Evolutionary conservation across 2,797 vertebrate genomes (phyloP).

Genomic region (Pseudochaenichthys georgianus): DNA sequence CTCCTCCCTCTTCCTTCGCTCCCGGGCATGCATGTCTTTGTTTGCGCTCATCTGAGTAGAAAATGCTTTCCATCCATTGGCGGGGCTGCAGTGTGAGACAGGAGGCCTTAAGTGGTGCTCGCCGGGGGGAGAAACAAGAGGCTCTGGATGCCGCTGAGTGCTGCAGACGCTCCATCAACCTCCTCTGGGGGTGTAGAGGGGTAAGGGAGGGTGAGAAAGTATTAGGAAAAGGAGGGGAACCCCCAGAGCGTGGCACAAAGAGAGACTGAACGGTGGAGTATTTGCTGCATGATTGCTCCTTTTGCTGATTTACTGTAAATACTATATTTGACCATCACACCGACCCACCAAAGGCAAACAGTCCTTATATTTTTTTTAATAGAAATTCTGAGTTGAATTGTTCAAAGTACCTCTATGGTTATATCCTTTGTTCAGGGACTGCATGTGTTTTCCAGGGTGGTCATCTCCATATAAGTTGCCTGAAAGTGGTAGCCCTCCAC

Average conservation of each 20-base stretch:
- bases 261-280: slow-evolving; percentile 22
- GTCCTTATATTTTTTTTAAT: background rate
- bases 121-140: slow-evolving; percentile 26
- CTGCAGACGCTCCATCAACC: slow-evolving; percentile 18
- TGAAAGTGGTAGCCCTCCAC: slow-evolving; percentile 12
- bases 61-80: slow-evolving; percentile 71
- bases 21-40: slow-evolving; percentile 78
- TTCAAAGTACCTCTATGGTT: background rate
- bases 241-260: slow-evolving; percentile 39
- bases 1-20: slow-evolving; percentile 37
- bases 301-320: slow-evolving; percentile 6
- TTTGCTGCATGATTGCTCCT: slow-evolving; percentile 12
- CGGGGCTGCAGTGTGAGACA: slow-evolving; percentile 65
- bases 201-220: slow-evolving; percentile 23
- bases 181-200: slow-evolving; percentile 31
- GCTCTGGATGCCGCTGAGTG: slow-evolving; percentile 36
- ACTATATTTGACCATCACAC: background rate
- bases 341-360: background rate
- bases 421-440: background rate
- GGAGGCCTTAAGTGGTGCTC: slow-evolving; percentile 68
- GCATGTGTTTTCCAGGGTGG: background rate
- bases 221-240: slow-evolving; percentile 45
- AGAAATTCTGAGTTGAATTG: background rate
- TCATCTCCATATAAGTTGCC: slow-evolving; percentile 2
- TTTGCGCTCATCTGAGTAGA: slow-evolving; percentile 82